phyloP scores from a whole-genome alignment of 2,888 invertebrate species.

The Acanthopleura granulata region DNA sequence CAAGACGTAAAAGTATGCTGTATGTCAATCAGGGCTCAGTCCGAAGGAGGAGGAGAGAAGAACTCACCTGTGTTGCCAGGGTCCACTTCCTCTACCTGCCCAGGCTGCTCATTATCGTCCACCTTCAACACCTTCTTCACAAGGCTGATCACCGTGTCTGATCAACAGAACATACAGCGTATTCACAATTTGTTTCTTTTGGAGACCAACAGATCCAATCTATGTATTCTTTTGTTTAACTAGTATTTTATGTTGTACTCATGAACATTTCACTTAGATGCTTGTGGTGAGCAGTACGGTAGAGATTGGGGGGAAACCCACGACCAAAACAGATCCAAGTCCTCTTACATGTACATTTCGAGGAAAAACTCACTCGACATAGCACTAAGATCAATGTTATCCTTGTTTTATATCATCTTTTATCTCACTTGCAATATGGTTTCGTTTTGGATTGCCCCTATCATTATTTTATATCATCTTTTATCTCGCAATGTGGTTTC shows the following conservation, averaged over 20 bases:
- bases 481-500: no score
- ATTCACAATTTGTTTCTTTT: background rate
- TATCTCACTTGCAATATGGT: no score
- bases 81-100: slow-evolving; percentile 27
- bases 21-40: no score
- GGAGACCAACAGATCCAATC: background rate
- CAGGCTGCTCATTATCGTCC: slow-evolving; percentile 28
- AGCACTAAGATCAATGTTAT: no score
- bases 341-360: no score
- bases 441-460: no score
- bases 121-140: slow-evolving; percentile 81
- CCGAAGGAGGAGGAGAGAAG: background rate
- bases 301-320: no score
- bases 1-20: no score
- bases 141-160: slow-evolving; percentile 89
- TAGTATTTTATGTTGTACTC: background rate
- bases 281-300: background rate
- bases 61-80: slow-evolving; percentile 20
- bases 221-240: background rate
- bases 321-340: no score
- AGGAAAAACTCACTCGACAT: no score
- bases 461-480: no score
- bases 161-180: background rate
- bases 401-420: no score
- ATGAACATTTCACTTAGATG: background rate